Base-by-base conservation (phyloP, 2,888 invertebrate genomes). In the Acleris sparsana region DNA sequence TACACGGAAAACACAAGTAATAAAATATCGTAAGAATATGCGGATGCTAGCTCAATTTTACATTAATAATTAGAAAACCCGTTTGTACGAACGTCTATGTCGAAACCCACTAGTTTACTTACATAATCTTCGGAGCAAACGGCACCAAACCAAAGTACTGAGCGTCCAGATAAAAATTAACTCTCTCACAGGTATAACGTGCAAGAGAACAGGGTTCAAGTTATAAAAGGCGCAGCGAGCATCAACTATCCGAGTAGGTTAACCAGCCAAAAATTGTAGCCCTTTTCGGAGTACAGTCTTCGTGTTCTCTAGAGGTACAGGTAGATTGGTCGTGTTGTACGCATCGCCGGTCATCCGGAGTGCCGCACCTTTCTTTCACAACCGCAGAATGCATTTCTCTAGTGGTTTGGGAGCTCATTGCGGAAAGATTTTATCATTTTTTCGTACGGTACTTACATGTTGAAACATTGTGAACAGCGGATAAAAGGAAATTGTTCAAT, bases 311-410 rank as follows among this genome's bases (percentile, higher is more conserved):
- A 25, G 33, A 53, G 56, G 33, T 33, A 39, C 17, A 51, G 44
- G 33, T 57, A 39, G 5, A 20, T 18, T 53, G 61, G 68, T 22
- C 39, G 43, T 7, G 55, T 53, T 51, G 58, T 67, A 67, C 72
- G 70, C 70, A 69, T 68, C 69, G 66, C 18, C 66, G 67, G 69
- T 62, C 70, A 69, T 69, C 70, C 68, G 67, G 52, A 65, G 63
- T 69, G 70, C 62, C 69, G 69, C 67, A 62, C 66, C 70, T 70
- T 63, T 69, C 67, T 69, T 69, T 70, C 65, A 66, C 56, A 55
- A 68, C 69, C 67, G 69, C 67, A 65, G 65, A 67, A 68, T 70
- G 70, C 70, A 70, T 70, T 70, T 70, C 62, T 59, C 62, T 58
- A 57, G 52, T 51, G 59, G 58, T 49, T 46, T 25, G 57, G 58